These are phyloP conservation scores for Phataginus tetradactyla DNA, from an alignment of 2,797 vertebrate genomes.

Conservation along the genomic window DNA sequence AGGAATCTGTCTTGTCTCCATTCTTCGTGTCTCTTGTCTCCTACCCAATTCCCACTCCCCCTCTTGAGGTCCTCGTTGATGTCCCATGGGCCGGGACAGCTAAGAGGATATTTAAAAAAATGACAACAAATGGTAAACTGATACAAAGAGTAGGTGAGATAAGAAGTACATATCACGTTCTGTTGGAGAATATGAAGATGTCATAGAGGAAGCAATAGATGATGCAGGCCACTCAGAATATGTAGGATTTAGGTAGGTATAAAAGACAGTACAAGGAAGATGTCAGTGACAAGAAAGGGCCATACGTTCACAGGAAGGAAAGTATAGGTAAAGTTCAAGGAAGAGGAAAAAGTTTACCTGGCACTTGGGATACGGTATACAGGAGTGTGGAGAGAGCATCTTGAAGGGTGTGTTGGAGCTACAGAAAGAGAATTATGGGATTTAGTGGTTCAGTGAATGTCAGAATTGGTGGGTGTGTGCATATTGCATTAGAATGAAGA, in stretches of 20 bases:
- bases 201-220: background rate
- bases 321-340: background rate
- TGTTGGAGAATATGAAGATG: background rate
- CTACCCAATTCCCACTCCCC: no score
- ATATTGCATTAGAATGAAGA: background rate
- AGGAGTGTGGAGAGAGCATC: background rate
- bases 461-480: background rate
- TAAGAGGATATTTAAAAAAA: background rate
- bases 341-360: background rate
- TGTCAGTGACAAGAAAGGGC: background rate
- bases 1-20: no score
- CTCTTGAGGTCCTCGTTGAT: no score
- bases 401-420: background rate
- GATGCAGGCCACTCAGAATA: background rate
- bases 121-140: background rate
- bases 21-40: no score
- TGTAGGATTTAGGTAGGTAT: background rate
- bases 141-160: background rate
- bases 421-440: background rate
- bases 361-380: background rate
- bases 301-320: constrained; percentile 4
- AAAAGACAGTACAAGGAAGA: constrained; percentile 36
- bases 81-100: no score
- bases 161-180: background rate
- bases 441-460: background rate